Evolutionary conservation across 2,888 invertebrate species (phyloP), one percentile per base, ranked within the genome.

Genomic region (Drosophila paramelanica): DNA sequence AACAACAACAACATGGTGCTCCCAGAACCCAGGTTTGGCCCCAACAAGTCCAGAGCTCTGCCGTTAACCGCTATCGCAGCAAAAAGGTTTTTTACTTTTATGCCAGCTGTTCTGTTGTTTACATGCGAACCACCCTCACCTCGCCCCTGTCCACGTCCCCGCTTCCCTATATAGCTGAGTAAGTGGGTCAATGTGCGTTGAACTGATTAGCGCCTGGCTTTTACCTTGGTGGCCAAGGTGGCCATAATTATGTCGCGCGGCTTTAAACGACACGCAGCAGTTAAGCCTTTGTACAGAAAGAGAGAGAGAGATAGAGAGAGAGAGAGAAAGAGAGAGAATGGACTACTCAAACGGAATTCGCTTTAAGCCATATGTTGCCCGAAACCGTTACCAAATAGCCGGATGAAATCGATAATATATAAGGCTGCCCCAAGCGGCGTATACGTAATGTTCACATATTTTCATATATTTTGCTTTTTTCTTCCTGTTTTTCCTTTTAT

Each of bases 161-260:
- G 23, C 13, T n/a, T 14, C 14, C 42, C 33, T 23, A 5, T 4
- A 36, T 36, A 36, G 45, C 13, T 45, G 51, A 11, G 55, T 47
- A 83, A 86, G 66, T 83, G 81, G 83, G 88, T 83, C 88, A 83
- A 80, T 86, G 86, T 86, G 80, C 88, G 80, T 60, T 82, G 88
- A 81, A 82, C 86, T 88, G 88, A 82, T 83, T 86, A 88, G 80
- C 74, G 84, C 25, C 52, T 33, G 38, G n/a, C 14, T 17, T 57
- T 20, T 27, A 36, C 56, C 56, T 67, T 59, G 50, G 47, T 23
- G 42, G 39, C 49, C 42, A 52, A 62, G 57, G 53, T 56, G 62
- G 17, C 64, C 73, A 59, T 69, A 74, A 74, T 69, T 74, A 74
- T 69, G 67, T 25, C 42, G 33, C 39, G 38, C 36, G 46, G 31